Base-by-base conservation (phyloP, 2,797 vertebrate genomes). In the Pempheris klunzingeri region DNA sequence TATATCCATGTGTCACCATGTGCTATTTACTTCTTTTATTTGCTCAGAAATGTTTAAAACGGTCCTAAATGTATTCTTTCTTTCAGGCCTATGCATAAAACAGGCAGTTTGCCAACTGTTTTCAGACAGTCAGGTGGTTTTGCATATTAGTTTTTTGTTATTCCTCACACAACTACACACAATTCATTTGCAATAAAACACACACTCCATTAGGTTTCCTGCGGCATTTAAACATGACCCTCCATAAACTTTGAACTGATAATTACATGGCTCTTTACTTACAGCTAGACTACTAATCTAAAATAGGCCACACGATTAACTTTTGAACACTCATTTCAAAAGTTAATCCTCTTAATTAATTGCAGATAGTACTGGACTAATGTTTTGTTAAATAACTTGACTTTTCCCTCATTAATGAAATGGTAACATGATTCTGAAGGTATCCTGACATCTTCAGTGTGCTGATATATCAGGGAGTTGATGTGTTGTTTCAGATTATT, bases 401-500 rank as follows among this genome's bases (percentile, higher is more conserved):
- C 38, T 20, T 54, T 72, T n/a, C 11, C 30, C 15, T 14, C 6
- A 78, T 34, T 7, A 46, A 64, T 71, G 5, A 62, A 46, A 58
- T 36, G 50, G 28, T 15, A 4, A 65, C 15, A 38, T 5, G 24
- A 49, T 50, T 68, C 32, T 32, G n/a, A 39, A 49, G 59, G 8
- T 55, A 28, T 52, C 26, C 54, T 58, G 10, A 46, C 36, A 41
- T 77, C 34, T 39, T 43, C 26, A 17, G 13, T 14, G 2, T n/a
- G 46, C 11, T 70, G 44, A 52, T 63, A 72, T 61, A 7, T 22
- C n/a, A 39, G 34, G 34, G 36, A 44, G 30, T 41, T 49, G 59
- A 34, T 22, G 9, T 74, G 43, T 55, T 24, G 36, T 41, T 63
- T 80, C 13, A 71, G n/a, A 60, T 71, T 36, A 32, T 69, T 54